These are phyloP conservation scores for Poecilia picta DNA, from an alignment of 2,797 vertebrate genomes.

Conservation along the genomic window DNA sequence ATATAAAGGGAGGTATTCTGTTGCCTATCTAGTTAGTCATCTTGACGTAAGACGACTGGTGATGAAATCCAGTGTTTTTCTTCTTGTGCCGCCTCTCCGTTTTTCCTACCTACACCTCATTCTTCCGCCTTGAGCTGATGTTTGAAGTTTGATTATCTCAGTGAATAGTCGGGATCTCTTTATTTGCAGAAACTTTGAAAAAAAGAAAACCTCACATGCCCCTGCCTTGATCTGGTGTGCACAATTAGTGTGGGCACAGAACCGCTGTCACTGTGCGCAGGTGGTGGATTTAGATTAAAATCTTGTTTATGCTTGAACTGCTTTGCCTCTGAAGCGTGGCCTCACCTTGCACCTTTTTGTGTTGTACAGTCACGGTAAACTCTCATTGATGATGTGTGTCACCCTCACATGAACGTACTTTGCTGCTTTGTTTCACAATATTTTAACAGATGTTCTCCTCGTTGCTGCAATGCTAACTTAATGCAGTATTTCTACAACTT, in stretches of 20 bases:
- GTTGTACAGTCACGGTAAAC: conserved; percentile 15
- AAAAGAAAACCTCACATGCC: neutral
- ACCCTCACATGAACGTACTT: neutral
- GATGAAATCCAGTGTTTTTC: conserved; percentile 53
- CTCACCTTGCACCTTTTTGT: conserved; percentile 34
- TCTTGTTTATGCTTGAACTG: conserved; percentile 61
- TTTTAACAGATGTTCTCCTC: neutral
- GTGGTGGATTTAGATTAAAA: conserved; percentile 45
- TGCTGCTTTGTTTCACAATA: conserved; percentile 8
- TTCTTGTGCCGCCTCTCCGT: conserved; percentile 16
- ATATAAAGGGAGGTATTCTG: conserved; percentile 52
- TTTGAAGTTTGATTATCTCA: conserved; percentile 11
- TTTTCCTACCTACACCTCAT: conserved; percentile 10
- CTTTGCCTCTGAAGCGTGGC: conserved; percentile 41
- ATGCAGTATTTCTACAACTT: neutral
- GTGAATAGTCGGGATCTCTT: neutral
- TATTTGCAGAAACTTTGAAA: conserved; percentile 28
- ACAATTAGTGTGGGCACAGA: neutral
- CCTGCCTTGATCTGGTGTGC: conserved; percentile 25
- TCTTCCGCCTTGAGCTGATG: conserved; percentile 4
- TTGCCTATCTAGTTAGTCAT: conserved; percentile 63
- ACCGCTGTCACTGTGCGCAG: conserved; percentile 14
- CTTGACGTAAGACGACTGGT: conserved; percentile 61
- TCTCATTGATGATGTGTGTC: conserved; percentile 12
- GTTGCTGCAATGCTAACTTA: neutral